A percentile compares a stretch with the other conserved stretches of the same genome.
Conservation (phyloP, 1,140 invertebrate genomes). For the Arctopsyche grandis region DNA sequence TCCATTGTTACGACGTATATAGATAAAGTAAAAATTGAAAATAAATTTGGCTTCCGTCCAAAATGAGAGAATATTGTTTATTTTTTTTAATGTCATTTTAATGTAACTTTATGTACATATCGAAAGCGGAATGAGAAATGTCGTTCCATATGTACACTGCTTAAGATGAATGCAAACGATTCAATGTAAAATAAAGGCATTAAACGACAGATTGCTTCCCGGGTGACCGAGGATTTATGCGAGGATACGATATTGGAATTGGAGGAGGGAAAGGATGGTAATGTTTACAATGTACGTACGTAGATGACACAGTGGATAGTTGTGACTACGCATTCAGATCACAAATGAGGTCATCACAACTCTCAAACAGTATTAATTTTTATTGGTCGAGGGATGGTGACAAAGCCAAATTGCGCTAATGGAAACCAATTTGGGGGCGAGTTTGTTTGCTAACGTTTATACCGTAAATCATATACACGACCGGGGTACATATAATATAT, state of each 20-base stretch:
- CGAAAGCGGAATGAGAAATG: too few species aligned
- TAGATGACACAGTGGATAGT: neutral
- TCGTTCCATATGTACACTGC: too few species aligned
- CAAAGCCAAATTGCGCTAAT: constrained; percentile 2
- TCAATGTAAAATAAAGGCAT: constrained; percentile 3
- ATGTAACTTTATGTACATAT: too few species aligned
- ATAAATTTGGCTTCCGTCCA: too few species aligned
- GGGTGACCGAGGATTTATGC: neutral
- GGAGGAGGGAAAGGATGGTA: too few species aligned
- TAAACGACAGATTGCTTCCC: neutral
- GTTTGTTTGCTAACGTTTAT: neutral
- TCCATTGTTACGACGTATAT: too few species aligned
- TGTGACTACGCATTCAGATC: neutral
- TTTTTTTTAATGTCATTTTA: too few species aligned
- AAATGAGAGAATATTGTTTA: too few species aligned
- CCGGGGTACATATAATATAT: too few species aligned
- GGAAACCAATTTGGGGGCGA: neutral
- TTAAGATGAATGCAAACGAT: neutral
- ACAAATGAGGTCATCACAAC: constrained; percentile 3
- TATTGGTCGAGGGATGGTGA: neutral
- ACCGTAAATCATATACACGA: too few species aligned
- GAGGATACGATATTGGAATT: too few species aligned
- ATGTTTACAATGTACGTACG: neutral
- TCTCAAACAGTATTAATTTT: constrained; percentile 8
- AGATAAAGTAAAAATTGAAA: too few species aligned